These are phyloP conservation scores for Moxostoma hubbsi DNA, from an alignment of 2,797 vertebrate species.

Conservation along the genomic window DNA sequence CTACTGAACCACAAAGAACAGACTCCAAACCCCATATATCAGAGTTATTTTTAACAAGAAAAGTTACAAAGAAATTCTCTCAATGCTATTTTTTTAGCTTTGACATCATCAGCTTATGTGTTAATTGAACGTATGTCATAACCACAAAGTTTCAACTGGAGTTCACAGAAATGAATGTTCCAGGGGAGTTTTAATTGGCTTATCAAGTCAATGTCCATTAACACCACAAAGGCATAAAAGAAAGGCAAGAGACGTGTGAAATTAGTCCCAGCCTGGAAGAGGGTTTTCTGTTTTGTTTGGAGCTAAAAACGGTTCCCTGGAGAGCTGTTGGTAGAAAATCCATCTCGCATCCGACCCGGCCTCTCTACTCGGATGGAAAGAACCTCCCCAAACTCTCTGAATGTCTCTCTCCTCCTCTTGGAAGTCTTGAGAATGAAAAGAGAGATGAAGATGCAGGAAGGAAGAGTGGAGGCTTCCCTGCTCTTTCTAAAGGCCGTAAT, in stretches of 20 bases:
- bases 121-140: too few species aligned
- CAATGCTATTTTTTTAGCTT: too few species aligned
- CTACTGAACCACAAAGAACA: too few species aligned
- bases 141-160: constrained; percentile 17
- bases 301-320: constrained; percentile 54
- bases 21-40: too few species aligned
- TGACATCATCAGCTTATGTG: too few species aligned
- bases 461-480: constrained; percentile 66
- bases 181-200: not conserved
- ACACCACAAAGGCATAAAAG: constrained; percentile 24
- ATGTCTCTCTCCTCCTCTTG: constrained; percentile 59
- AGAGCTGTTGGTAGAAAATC: constrained; percentile 54
- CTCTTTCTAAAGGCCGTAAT: constrained; percentile 51
- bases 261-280: constrained; percentile 29
- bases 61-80: too few species aligned
- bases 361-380: constrained; percentile 58
- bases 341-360: constrained; percentile 42
- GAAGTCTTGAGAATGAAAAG: constrained; percentile 62
- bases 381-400: constrained; percentile 54
- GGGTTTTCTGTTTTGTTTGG: constrained; percentile 35
- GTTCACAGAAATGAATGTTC: not conserved
- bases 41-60: too few species aligned
- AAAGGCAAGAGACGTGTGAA: constrained; percentile 19
- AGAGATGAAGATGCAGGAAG: constrained; percentile 63
- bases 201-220: constrained; percentile 23